Percentiles rank a stretch among this genome's conserved stretches.
Conservation (phyloP, 1,140 invertebrate genomes). For the Drosophila equinoxialis region DNA sequence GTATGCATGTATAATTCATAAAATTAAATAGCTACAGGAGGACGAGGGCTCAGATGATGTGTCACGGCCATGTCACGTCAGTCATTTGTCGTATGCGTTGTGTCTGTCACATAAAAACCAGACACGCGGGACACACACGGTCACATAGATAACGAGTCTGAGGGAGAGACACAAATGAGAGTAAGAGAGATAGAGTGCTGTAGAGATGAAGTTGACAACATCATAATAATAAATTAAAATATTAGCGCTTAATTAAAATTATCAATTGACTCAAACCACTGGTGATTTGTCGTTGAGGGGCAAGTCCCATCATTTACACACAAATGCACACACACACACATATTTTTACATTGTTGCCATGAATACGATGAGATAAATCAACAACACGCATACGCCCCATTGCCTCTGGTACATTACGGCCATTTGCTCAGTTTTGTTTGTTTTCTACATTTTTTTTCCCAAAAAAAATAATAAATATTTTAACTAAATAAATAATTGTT, state of each 20-base stretch:
- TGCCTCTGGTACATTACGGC: slow-evolving; percentile 16
- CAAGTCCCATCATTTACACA: slow-evolving; percentile 27
- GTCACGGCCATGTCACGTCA: slow-evolving; percentile 56
- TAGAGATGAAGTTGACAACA: slow-evolving; percentile 40
- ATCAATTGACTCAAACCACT: slow-evolving; percentile 55
- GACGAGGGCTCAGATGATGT: slow-evolving; percentile 32
- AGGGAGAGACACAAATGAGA: neutral
- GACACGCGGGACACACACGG: slow-evolving; percentile 18
- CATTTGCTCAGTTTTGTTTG: slow-evolving; percentile 14
- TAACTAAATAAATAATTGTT: slow-evolving; percentile 57
- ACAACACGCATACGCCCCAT: slow-evolving; percentile 41
- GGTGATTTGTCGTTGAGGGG: slow-evolving; percentile 39
- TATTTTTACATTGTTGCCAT: neutral
- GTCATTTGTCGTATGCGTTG: slow-evolving; percentile 44
- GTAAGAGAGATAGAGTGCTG: neutral
- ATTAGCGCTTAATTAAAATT: slow-evolving; percentile 82
- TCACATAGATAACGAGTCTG: slow-evolving; percentile 6
- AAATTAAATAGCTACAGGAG: slow-evolving; percentile 72
- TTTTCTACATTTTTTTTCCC: neutral
- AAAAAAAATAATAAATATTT: slow-evolving; percentile 47
- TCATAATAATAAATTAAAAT: slow-evolving; percentile 80
- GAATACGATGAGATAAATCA: slow-evolving; percentile 24
- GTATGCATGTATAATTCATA: slow-evolving; percentile 75
- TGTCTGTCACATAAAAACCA: slow-evolving; percentile 51
- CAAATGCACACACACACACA: slow-evolving; percentile 8